Percentiles rank a stretch among this genome's conserved stretches.
Conservation (phyloP, 2,797 vertebrate species). For the Pteronotus mesoamericanus region DNA sequence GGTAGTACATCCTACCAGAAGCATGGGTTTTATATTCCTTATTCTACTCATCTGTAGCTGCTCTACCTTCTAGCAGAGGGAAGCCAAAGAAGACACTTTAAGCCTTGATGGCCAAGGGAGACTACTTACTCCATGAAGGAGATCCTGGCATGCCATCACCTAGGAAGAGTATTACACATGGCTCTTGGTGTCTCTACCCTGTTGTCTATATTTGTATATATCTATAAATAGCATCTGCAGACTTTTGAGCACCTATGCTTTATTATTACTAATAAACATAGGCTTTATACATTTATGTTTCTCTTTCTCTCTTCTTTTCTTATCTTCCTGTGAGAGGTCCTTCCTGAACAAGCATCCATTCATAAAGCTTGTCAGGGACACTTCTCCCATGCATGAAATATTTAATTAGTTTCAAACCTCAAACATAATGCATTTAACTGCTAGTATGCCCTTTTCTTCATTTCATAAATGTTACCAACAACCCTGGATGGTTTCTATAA, state of each 20-base stretch:
- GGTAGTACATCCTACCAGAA: background rate
- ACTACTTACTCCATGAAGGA: background rate
- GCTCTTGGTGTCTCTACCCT: background rate
- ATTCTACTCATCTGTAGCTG: background rate
- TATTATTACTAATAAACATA: background rate
- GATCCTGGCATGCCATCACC: background rate
- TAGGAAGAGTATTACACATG: background rate
- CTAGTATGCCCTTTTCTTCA: constrained; percentile 22
- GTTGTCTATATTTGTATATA: background rate
- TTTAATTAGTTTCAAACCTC: constrained; percentile 47
- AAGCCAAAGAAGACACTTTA: background rate
- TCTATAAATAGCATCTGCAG: background rate
- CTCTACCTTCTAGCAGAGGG: background rate
- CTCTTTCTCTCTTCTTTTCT: background rate
- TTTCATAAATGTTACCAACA: constrained; percentile 24
- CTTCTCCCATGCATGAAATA: constrained; percentile 5
- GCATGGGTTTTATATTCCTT: background rate
- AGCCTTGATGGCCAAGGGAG: background rate
- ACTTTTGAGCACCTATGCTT: background rate
- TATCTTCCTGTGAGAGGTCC: background rate
- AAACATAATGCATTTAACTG: constrained; percentile 33
- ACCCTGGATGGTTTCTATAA: constrained; percentile 17
- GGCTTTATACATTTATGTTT: background rate
- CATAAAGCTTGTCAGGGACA: constrained; percentile 12
- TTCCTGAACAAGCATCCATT: background rate